Evolutionary conservation across 1,140 invertebrate genomes (phyloP).

Genomic region (Drosophila ironensis): DNA sequence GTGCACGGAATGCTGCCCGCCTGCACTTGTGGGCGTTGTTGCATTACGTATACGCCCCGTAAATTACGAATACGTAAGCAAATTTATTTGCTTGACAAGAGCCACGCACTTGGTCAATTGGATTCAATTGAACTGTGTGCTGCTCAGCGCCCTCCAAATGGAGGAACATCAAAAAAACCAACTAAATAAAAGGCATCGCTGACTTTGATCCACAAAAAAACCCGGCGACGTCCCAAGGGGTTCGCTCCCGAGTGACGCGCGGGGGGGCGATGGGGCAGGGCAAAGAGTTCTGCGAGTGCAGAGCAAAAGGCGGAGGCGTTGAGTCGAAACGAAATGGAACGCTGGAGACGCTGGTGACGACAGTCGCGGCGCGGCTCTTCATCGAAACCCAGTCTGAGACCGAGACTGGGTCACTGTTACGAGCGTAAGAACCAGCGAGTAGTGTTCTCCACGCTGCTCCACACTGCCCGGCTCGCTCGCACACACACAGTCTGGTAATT

Average conservation of each 20-base stretch:
- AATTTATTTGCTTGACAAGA: conserved; percentile 72
- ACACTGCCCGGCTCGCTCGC: conserved; percentile 1
- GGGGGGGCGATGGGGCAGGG: conserved; percentile 6
- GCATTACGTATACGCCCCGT: conserved; percentile 55
- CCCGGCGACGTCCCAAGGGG: conserved; percentile 2
- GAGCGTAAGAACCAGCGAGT: conserved; percentile 56
- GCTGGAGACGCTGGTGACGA: conserved; percentile 38
- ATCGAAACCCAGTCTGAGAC: conserved; percentile 3
- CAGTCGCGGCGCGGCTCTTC: too few species aligned
- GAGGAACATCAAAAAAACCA: conserved; percentile 3
- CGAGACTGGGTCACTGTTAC: conserved; percentile 77
- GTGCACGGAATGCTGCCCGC: neutral
- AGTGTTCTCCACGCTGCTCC: conserved; percentile 22
- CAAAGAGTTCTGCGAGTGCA: neutral
- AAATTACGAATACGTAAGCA: conserved; percentile 75
- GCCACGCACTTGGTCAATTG: conserved; percentile 72
- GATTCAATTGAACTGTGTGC: conserved; percentile 67
- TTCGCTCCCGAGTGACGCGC: neutral
- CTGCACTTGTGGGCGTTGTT: conserved; percentile 34
- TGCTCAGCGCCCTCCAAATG: conserved; percentile 10
- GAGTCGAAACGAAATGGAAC: conserved; percentile 59
- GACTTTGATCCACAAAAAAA: conserved; percentile 53
- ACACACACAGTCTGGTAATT: conserved; percentile 28
- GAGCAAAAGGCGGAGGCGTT: conserved; percentile 23
- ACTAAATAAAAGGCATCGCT: conserved; percentile 22